These are phyloP conservation scores for Hormaphis cornu DNA, from an alignment of 1,140 invertebrate species.

Conservation along the genomic window DNA sequence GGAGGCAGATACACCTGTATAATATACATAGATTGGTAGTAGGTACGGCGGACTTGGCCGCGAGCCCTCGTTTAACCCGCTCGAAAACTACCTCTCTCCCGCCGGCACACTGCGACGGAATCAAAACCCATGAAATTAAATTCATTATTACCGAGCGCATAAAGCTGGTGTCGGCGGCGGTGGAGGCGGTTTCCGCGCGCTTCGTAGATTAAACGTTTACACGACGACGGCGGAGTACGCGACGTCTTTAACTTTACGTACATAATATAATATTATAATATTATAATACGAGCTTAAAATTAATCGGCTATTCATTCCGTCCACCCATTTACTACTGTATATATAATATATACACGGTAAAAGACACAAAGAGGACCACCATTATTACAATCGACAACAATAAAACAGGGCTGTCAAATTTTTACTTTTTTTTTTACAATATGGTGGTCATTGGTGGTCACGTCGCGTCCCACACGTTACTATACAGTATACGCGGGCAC, in stretches of 20 bases:
- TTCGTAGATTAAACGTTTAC: not conserved
- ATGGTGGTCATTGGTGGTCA: too few species aligned
- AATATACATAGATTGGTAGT: slow-evolving; percentile 20
- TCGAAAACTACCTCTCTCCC: slow-evolving; percentile 4
- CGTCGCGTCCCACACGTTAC: too few species aligned
- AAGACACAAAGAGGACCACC: not conserved
- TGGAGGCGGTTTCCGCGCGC: not conserved
- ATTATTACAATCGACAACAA: slow-evolving; percentile 1
- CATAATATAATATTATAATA: too few species aligned
- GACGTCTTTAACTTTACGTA: slow-evolving; percentile 13
- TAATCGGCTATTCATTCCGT: not conserved
- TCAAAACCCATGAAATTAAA: slow-evolving; percentile 32
- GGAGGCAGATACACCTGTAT: not conserved
- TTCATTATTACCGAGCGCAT: slow-evolving; percentile 15
- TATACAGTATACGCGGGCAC: too few species aligned
- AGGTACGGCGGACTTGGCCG: not conserved
- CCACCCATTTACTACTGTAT: too few species aligned
- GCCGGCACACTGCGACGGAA: too few species aligned
- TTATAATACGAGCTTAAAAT: slow-evolving; percentile 10
- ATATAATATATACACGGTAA: too few species aligned
- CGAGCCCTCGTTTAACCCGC: not conserved
- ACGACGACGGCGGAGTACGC: not conserved
- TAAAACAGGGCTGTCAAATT: slow-evolving; percentile 3
- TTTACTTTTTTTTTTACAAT: not conserved
- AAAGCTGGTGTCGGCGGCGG: slow-evolving; percentile 1